Evolutionary conservation across 2,888 invertebrate genomes (phyloP).

Genomic region (Dicycla oo): DNA sequence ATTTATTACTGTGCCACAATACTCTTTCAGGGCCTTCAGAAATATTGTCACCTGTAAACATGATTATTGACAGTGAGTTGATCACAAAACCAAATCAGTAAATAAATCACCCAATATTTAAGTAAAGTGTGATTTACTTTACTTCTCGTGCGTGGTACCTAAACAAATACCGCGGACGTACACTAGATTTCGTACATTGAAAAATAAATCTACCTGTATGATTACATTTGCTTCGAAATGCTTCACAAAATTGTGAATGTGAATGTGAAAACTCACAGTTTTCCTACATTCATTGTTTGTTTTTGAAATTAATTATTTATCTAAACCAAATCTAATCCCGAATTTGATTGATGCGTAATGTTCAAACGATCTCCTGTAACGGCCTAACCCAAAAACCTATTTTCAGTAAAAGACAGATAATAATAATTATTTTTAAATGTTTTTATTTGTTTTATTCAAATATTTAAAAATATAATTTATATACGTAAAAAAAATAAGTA

Average conservation of each 20-base stretch:
- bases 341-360: not conserved
- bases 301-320: not conserved
- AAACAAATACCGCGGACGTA: not conserved
- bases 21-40: slow-evolving; percentile 77
- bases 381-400: too few species aligned
- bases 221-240: not conserved
- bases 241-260: too few species aligned
- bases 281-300: not conserved
- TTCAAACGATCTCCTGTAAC: not conserved
- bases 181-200: not conserved
- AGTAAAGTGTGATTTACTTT: not conserved
- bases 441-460: too few species aligned
- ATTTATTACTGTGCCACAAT: slow-evolving; percentile 71
- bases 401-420: not conserved
- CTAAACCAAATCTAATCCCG: not conserved
- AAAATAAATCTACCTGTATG: not conserved
- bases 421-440: too few species aligned
- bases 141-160: not conserved
- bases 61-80: not conserved
- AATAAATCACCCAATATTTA: not conserved
- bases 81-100: not conserved
- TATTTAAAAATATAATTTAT: too few species aligned
- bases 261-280: not conserved
- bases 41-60: slow-evolving; percentile 79
- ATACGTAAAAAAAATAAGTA: too few species aligned